Evolutionary conservation across 2,797 vertebrate genomes (phyloP), one percentile per base, ranked within the genome.

Genomic region (Hippocampus kuda): DNA sequence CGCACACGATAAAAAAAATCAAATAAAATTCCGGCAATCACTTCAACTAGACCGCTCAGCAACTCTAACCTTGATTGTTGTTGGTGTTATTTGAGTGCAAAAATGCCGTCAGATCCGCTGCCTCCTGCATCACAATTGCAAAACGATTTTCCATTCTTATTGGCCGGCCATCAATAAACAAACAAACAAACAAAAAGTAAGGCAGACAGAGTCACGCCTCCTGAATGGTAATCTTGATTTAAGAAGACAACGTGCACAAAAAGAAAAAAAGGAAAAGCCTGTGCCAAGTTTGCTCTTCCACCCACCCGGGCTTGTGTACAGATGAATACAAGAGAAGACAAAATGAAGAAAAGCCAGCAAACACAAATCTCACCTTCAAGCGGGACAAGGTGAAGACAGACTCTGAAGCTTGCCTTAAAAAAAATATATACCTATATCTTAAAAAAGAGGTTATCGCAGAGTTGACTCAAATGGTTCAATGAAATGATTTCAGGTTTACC

Each of bases 401-500:
- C 38, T 26, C 4, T 20, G 59, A 20, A 20, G 16, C 16, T 34
- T 34, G 57, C 22, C n/a, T 13, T 9, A 34, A 7, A 18, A 16
- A 34, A 34, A 5, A 34, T 34, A 4, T 34, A 34, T 34, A 34
- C 4, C 1, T 34, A 5, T 34, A 34, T 34, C 5, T 34, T 34
- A 26, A 59, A 9, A 57, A n/a, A 44, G 46, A 42, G 41, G 54
- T 68, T 60, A 68, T 68, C 67, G 16, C 22, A 13, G 3, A 48
- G 56, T 68, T 44, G 24, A 59, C 27, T 48, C 15, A 20, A 30
- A 46, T 61, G 7, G 16, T 61, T 61, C 16, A 61, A 61, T 20
- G 16, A 61, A 61, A 61, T 61, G 22, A 61, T 59, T 48, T 68
- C 7, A 60, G 41, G 67, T 57, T 59, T 30, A 30, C 41, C 15